Percentiles rank a stretch among this genome's conserved stretches.
These are phyloP conservation scores for Tragopan temminckii DNA, from an alignment of 2,797 vertebrate genomes.

Conservation along the genomic window DNA sequence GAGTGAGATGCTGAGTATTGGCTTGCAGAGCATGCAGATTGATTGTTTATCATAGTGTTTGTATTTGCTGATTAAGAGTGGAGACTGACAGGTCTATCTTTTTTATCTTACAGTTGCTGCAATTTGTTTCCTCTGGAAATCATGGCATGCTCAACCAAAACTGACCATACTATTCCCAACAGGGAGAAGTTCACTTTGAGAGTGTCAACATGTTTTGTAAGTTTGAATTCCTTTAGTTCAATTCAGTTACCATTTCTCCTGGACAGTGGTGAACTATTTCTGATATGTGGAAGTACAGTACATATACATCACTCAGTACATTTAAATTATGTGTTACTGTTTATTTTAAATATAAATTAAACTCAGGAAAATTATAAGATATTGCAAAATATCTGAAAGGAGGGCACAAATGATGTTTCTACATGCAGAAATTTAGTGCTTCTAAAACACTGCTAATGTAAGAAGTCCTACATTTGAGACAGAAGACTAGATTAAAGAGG, in stretches of 20 bases:
- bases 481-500: background rate
- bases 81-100: background rate
- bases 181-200: background rate
- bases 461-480: background rate
- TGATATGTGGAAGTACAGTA: background rate
- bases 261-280: background rate
- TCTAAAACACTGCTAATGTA: background rate
- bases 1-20: background rate
- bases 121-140: background rate
- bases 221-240: background rate
- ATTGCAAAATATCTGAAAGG: background rate
- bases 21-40: background rate
- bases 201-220: background rate
- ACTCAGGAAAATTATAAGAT: background rate
- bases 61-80: background rate
- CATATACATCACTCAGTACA: background rate
- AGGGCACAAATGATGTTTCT: background rate
- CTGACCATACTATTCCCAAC: background rate
- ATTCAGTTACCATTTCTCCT: background rate
- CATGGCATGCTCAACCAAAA: background rate
- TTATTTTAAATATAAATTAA: background rate
- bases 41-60: background rate
- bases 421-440: background rate
- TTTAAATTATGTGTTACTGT: background rate
- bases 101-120: background rate